phyloP scores from a whole-genome alignment of 2,888 invertebrate species.

The Caradrina kadenii region DNA sequence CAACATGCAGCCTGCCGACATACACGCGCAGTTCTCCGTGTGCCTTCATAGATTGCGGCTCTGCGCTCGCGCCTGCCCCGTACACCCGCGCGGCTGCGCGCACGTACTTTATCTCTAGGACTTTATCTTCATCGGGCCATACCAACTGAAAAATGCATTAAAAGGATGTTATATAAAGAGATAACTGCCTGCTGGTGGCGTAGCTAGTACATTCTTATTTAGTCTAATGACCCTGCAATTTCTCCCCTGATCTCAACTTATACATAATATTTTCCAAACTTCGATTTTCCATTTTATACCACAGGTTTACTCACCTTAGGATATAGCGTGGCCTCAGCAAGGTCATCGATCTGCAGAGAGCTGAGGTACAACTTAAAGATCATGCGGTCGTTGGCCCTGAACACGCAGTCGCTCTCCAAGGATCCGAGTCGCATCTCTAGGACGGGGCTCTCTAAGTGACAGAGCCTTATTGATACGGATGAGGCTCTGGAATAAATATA shows the following conservation, averaged over 20 bases:
- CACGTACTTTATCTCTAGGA: conserved; percentile 94
- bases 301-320: conserved; percentile 89
- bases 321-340: conserved; percentile 94
- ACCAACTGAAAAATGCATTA: conserved; percentile 89
- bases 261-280: neutral
- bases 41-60: conserved; percentile 87
- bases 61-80: conserved; percentile 74
- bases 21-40: conserved; percentile 93
- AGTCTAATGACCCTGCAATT: neutral
- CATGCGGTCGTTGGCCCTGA: conserved; percentile 94
- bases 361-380: conserved; percentile 93
- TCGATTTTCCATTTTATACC: neutral
- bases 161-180: neutral
- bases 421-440: conserved; percentile 92
- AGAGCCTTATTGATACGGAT: conserved; percentile 92
- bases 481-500: conserved; percentile 82
- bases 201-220: no score
- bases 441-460: conserved; percentile 93
- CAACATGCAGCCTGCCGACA: conserved; percentile 93
- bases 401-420: conserved; percentile 94
- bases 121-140: conserved; percentile 95
- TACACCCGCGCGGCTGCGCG: conserved; percentile 91
- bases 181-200: no score
- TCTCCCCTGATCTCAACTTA: no score
- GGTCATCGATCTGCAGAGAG: conserved; percentile 93